Percentiles rank a stretch among this genome's conserved stretches.
Conservation (phyloP, 2,888 invertebrate genomes). For the Neuroscelio doddi region DNA sequence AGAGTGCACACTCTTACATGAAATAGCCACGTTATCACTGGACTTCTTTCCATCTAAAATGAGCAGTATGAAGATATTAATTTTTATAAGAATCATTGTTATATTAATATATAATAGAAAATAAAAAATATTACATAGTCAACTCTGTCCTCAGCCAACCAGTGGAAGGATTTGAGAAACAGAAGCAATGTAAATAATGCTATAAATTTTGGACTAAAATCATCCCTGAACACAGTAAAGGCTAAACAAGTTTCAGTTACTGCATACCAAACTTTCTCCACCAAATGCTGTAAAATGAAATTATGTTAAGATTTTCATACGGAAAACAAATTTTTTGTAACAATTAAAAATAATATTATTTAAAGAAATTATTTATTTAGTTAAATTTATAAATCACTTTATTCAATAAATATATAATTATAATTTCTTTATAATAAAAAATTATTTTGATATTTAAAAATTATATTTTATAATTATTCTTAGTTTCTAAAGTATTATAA, state of each 20-base stretch:
- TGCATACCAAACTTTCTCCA: conserved; percentile 99
- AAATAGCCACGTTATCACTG: conserved; percentile 95
- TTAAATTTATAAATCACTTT: too few species aligned
- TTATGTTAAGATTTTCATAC: conserved; percentile 18
- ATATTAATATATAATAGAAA: too few species aligned
- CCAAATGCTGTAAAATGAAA: conserved; percentile 86
- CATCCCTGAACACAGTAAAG: conserved; percentile 98
- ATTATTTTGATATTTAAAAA: too few species aligned
- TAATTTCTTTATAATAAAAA: too few species aligned
- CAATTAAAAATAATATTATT: too few species aligned
- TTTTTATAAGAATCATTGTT: too few species aligned
- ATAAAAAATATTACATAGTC: conserved; percentile 87
- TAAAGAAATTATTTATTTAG: too few species aligned
- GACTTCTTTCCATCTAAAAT: conserved; percentile 97
- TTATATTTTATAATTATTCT: too few species aligned
- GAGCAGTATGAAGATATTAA: too few species aligned
- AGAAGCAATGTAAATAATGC: conserved; percentile 96
- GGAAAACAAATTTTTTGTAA: too few species aligned
- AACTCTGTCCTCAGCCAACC: conserved; percentile 98
- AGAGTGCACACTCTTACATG: conserved; percentile 92
- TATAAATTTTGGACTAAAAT: conserved; percentile 98
- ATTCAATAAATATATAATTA: too few species aligned
- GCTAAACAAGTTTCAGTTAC: conserved; percentile 99
- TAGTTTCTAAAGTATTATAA: too few species aligned
- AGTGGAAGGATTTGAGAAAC: conserved; percentile 99